phyloP scores from a whole-genome alignment of 2,113 vertebrate genomes.

The Sturnus vulgaris region DNA sequence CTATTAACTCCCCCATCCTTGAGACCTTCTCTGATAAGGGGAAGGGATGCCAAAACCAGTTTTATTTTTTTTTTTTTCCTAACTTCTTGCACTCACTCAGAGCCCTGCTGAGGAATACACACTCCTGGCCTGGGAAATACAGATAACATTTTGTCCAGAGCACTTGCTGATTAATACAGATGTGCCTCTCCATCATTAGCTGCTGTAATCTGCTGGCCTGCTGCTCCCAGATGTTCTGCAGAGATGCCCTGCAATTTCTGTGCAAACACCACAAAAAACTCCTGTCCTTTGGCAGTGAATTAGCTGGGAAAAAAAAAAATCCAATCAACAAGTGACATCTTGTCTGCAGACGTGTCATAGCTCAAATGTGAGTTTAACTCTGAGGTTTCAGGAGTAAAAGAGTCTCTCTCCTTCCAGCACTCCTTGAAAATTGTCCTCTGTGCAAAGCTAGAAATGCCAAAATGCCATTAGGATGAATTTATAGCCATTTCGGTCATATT shows the following conservation, averaged over 20 bases:
- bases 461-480: neutral
- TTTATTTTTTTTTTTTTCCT: neutral
- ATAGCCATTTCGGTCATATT: neutral
- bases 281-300: neutral
- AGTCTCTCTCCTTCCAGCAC: neutral
- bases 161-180: neutral
- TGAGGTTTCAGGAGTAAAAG: neutral
- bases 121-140: neutral
- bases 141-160: neutral
- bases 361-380: neutral
- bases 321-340: neutral
- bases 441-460: neutral
- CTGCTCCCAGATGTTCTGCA: neutral
- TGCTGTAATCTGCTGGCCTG: neutral
- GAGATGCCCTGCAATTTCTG: neutral
- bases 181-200: neutral
- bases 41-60: neutral
- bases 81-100: neutral
- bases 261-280: neutral
- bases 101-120: neutral
- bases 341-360: neutral
- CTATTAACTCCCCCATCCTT: neutral
- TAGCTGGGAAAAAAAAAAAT: neutral
- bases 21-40: neutral
- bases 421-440: neutral